Base-by-base conservation (phyloP, 2,888 invertebrate species). In the Autographa gamma region DNA sequence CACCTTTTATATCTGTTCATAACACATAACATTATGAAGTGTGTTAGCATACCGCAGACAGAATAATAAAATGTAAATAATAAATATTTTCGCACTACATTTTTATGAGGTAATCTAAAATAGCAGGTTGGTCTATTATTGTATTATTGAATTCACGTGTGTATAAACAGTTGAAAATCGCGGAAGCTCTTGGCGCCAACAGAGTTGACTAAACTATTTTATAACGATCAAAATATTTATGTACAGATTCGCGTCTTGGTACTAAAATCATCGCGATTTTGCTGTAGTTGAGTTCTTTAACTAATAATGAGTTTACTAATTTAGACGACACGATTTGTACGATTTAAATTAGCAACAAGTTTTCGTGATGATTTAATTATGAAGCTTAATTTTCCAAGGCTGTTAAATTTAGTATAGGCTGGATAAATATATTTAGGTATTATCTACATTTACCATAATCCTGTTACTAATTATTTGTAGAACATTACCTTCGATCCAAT, bases 21-120 rank as follows among this genome's bases (percentile, higher is more conserved):
- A 48, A 18, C 54, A 54, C 19, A 11, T 56, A 5, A 25, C 19
- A 13, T 56, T 56, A 56, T 25, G 19, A 56, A 25, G 25, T 25
- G 19, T 56, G 54, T 56, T 56, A 56, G 13, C 19, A 56, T 19
- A 13, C 3, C 54, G 25, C 54, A 11, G 25, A 56, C 54, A 19
- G 13, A 13, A 56, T n/a, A 56, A 56, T 19, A 56, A 25, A 25
- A n/a, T n/a, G 7, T n/a, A 6, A n/a, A 48, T 16, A n/a, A 56
- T 56, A 56, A 56, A 56, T 56, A 56, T 56, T 56, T 56, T 56
- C 54, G 54, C 54, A 25, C 54, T 25, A 56, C 0, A 25, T 25
- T 56, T 19, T 25, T 56, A 56, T 56, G 54, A 56, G 13, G 2
- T 2, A 2, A 11, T 19, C 13, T 56, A n/a, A n/a, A 16, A 56